Percentiles rank a stretch among this genome's conserved stretches.
Conservation (phyloP, 1,140 invertebrate genomes). For the Dinoponera quadriceps region DNA sequence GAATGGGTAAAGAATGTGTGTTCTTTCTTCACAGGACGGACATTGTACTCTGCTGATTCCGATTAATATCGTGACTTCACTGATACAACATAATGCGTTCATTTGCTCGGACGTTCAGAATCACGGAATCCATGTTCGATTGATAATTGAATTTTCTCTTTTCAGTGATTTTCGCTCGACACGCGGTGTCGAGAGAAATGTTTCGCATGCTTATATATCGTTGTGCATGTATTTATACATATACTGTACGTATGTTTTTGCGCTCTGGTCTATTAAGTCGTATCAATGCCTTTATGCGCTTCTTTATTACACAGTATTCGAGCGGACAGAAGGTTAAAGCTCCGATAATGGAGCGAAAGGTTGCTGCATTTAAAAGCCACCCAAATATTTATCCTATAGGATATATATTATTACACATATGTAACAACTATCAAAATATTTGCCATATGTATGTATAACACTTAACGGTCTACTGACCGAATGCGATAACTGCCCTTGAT, state of each 20-base stretch:
- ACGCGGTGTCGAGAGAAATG: no score
- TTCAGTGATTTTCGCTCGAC: constrained; percentile 6
- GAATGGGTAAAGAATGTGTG: no score
- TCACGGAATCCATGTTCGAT: constrained; percentile 14
- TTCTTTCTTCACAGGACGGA: background rate
- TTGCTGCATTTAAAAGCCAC: no score
- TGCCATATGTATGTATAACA: background rate
- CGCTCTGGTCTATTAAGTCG: background rate
- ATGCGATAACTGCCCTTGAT: background rate
- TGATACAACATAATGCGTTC: background rate
- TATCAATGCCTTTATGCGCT: no score
- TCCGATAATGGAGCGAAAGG: no score
- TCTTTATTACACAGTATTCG: no score
- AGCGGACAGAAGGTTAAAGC: no score
- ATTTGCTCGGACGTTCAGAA: constrained; percentile 5
- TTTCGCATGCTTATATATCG: no score
- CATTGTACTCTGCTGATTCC: constrained; percentile 27
- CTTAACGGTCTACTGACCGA: background rate
- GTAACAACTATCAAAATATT: background rate
- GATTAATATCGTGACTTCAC: background rate
- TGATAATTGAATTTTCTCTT: background rate
- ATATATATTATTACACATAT: background rate
- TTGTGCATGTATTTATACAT: no score
- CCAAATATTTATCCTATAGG: no score
- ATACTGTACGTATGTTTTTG: background rate